phyloP scores from a whole-genome alignment of 53 echinoderm and acorn worm species.

The Patiria pectinifera region DNA sequence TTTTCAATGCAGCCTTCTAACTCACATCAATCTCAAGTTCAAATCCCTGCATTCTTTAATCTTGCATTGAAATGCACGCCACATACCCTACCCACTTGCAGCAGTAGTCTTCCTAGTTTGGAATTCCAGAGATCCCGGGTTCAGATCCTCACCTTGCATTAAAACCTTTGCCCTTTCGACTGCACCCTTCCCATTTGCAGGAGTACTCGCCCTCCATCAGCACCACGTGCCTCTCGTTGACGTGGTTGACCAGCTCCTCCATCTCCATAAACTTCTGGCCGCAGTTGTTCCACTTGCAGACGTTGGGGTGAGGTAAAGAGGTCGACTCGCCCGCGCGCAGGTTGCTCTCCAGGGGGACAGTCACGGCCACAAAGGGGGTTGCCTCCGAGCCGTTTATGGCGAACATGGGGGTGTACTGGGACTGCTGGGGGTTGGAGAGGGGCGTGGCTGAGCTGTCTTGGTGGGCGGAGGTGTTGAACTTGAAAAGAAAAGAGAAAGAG shows the following conservation, averaged over 20 bases:
- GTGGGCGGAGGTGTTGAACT: constrained; percentile 31
- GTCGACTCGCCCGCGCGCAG: constrained; percentile 7
- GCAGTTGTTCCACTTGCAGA: constrained; percentile 93
- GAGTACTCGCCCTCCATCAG: constrained; percentile 89
- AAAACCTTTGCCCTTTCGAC: constrained; percentile 92
- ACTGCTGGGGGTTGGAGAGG: constrained; percentile 12
- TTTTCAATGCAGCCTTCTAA: no score
- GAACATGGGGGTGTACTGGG: constrained; percentile 32
- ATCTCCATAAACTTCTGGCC: constrained; percentile 79
- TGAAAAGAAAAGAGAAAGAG: not conserved
- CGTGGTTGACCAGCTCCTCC: constrained; percentile 89
- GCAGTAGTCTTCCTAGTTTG: no score
- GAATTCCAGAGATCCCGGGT: no score
- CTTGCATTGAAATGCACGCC: no score
- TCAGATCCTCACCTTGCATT: constrained; percentile 83
- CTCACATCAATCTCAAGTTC: no score
- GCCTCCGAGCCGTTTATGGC: not conserved
- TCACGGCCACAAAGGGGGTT: not conserved
- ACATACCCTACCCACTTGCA: no score
- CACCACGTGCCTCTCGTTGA: constrained; percentile 89
- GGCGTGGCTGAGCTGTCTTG: not conserved
- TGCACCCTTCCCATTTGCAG: constrained; percentile 94
- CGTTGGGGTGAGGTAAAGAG: constrained; percentile 17
- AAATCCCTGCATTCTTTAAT: no score
- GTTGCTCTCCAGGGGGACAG: constrained; percentile 47